Evolutionary conservation across 2,797 vertebrate species (phyloP).

Genomic region (Halcyon leucocephala): DNA sequence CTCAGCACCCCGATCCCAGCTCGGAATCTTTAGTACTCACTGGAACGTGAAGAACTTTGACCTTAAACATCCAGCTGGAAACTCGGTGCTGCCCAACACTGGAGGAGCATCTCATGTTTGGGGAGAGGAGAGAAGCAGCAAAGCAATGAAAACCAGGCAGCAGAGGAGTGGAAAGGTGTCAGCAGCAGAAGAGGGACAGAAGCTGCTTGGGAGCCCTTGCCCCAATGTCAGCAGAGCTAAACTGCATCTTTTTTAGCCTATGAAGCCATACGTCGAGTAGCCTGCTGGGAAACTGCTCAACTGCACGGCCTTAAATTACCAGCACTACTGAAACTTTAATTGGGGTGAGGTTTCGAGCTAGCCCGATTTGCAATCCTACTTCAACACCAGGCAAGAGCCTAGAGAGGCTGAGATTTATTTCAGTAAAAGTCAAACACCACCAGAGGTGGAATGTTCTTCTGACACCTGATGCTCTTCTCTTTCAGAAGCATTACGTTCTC

Average conservation of each 20-base stretch:
- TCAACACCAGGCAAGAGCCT: neutral
- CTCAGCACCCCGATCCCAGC: fast-evolving
- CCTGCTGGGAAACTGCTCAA: neutral
- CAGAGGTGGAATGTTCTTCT: fast-evolving
- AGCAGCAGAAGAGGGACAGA: neutral
- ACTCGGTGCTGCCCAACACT: neutral
- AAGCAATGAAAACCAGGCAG: neutral
- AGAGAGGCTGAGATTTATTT: neutral
- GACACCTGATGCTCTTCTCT: neutral
- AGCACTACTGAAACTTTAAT: neutral
- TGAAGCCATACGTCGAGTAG: neutral
- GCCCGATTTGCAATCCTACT: neutral
- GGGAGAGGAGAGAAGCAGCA: neutral
- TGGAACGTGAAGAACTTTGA: conserved; percentile 17
- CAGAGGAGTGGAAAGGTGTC: neutral
- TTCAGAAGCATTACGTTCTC: neutral
- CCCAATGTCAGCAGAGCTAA: neutral
- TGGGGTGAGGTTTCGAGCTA: neutral
- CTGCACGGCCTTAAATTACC: neutral
- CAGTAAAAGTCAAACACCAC: neutral
- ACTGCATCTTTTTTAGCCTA: neutral
- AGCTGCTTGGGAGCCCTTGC: neutral
- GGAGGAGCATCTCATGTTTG: neutral
- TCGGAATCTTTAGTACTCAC: neutral
- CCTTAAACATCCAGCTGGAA: conserved; percentile 22